Conservation (phyloP, 2,113 vertebrate genomes). For the Hippocampus barbouri region DNA sequence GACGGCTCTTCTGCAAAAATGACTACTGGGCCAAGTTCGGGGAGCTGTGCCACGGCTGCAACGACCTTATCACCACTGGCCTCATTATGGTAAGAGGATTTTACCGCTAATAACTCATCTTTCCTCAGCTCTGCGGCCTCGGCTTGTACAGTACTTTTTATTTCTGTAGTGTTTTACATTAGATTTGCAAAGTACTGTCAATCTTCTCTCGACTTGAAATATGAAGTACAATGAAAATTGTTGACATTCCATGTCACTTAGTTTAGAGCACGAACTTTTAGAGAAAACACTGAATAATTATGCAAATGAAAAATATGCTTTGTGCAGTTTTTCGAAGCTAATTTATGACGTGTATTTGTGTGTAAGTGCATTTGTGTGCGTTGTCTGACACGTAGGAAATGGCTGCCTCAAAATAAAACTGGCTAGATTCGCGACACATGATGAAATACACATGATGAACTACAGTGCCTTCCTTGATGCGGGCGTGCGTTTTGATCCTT, state of each 20-base stretch:
- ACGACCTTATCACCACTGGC: conserved; percentile 91
- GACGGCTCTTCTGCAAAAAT: conserved; percentile 93
- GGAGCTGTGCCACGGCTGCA: conserved; percentile 93
- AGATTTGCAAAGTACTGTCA: not conserved
- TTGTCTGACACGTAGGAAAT: not conserved
- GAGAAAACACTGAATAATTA: not conserved
- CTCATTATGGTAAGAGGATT: conserved; percentile 88
- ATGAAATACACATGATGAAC: conserved; percentile 13
- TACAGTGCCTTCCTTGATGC: conserved; percentile 20
- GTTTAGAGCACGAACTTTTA: not conserved
- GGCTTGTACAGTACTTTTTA: conserved; percentile 29
- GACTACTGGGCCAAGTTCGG: conserved; percentile 94
- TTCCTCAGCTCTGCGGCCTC: conserved; percentile 33
- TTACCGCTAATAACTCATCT: conserved; percentile 15
- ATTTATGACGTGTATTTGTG: not conserved
- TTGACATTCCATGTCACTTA: not conserved
- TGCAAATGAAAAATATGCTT: not conserved
- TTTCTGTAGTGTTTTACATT: not conserved
- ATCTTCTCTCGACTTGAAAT: not conserved
- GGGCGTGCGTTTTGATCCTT: conserved; percentile 16
- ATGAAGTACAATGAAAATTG: not conserved
- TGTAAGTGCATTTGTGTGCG: not conserved
- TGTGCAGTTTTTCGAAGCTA: not conserved
- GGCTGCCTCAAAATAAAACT: not conserved
- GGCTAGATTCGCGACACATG: conserved; percentile 15